A percentile compares a stretch with the other conserved stretches of the same genome.
Evolutionary conservation across 1,140 invertebrate genomes (phyloP).

Genomic region (Drosophila pandora): DNA sequence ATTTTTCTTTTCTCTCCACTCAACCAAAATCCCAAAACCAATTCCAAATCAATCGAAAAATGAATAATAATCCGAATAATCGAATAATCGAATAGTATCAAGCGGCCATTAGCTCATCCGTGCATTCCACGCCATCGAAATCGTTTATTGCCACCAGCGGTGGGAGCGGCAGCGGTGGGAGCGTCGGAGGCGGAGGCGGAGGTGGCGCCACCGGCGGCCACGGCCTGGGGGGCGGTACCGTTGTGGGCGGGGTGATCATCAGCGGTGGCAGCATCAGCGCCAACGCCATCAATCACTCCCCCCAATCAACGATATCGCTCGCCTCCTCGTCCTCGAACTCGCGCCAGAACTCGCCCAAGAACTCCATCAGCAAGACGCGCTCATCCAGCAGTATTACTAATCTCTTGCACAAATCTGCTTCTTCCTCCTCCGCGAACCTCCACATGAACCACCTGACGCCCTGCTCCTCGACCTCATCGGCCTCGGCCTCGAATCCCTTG

Average conservation of each 20-base stretch:
- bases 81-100: constrained; percentile 71
- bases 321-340: constrained; percentile 85
- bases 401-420: constrained; percentile 83
- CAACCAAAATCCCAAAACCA: constrained; percentile 32
- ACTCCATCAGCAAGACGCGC: constrained; percentile 85
- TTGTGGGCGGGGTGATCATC: constrained; percentile 68
- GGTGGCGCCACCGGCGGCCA: constrained; percentile 50
- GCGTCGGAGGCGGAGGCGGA: not conserved
- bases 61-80: constrained; percentile 33
- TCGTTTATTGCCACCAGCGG: constrained; percentile 84
- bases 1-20: constrained; percentile 74
- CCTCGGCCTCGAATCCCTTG: constrained; percentile 73
- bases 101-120: constrained; percentile 84
- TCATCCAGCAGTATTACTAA: constrained; percentile 84
- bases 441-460: constrained; percentile 54
- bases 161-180: constrained; percentile 50
- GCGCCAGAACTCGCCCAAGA: constrained; percentile 83
- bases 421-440: constrained; percentile 81
- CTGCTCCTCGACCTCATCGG: constrained; percentile 35
- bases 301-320: constrained; percentile 84
- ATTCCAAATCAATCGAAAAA: constrained; percentile 30
- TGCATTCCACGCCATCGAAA: constrained; percentile 86
- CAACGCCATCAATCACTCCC: constrained; percentile 66
- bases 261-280: constrained; percentile 3
- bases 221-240: constrained; percentile 70